These are phyloP conservation scores for Geodia barretti DNA, from an alignment of 37 sponge, comb jelly and placozoan genomes.

Conservation along the genomic window DNA sequence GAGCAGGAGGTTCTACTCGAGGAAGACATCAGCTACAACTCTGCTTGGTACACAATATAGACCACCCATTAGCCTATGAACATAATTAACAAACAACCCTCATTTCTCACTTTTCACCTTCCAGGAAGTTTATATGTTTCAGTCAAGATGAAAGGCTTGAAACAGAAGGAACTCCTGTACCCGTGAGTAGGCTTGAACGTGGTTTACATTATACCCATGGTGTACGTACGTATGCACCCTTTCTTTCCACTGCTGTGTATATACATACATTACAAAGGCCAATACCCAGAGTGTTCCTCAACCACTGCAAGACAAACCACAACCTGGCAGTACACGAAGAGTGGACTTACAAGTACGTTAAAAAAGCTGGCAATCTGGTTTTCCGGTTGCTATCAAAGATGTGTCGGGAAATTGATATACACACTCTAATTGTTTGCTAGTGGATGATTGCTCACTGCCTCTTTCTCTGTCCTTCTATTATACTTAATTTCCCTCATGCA, in stretches of 20 bases:
- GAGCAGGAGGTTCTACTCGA: conserved; percentile 82
- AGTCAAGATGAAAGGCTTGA: conserved; percentile 81
- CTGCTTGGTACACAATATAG: conserved; percentile 65
- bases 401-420: background rate
- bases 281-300: conserved; percentile 75
- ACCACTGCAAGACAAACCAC: conserved; percentile 97
- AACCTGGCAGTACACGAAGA: conserved; percentile 79
- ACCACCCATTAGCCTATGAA: too few relatives aligned
- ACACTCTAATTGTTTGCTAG: background rate
- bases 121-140: conserved; percentile 75
- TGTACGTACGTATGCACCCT: too few relatives aligned
- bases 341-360: conserved; percentile 76
- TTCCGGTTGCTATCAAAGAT: background rate
- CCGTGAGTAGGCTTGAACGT: conserved; percentile 41
- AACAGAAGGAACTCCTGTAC: conserved; percentile 84
- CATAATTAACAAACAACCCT: background rate
- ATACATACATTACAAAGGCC: too few relatives aligned
- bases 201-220: background rate
- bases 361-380: background rate
- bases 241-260: background rate
- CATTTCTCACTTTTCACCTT: background rate
- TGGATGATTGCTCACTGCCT: background rate
- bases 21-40: conserved; percentile 59
- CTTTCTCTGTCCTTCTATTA: background rate
- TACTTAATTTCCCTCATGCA: conserved; percentile 1